Percentiles rank a stretch among this genome's conserved stretches.
Evolutionary conservation across 2,888 invertebrate species (phyloP).

Genomic region (Noctua pronuba): DNA sequence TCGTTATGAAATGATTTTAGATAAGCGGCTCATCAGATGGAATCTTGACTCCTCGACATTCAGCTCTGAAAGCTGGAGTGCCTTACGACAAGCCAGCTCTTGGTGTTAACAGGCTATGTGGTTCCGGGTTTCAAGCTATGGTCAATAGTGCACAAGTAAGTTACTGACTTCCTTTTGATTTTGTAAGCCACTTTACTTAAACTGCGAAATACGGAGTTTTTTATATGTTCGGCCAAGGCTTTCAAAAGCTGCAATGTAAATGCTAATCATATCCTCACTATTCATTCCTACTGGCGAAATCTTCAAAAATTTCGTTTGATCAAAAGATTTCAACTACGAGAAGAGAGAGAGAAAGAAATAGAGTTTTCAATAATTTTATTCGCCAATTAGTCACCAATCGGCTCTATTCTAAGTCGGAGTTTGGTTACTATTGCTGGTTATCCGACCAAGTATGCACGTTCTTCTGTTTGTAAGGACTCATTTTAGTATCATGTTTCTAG

Average conservation of each 20-base stretch:
- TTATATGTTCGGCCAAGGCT: neutral
- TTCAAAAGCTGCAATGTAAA: neutral
- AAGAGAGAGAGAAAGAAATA: neutral
- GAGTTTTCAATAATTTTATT: neutral
- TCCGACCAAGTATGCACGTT: neutral
- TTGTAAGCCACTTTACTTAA: neutral
- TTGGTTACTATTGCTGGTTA: neutral
- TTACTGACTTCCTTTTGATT: neutral
- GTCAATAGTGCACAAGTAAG: conserved; percentile 96
- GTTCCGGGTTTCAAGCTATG: conserved; percentile 99
- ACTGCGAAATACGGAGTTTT: neutral
- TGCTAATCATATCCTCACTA: neutral
- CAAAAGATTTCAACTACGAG: neutral
- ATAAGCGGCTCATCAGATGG: conserved; percentile 95
- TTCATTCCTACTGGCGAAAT: neutral
- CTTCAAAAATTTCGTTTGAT: neutral
- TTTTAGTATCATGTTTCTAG: neutral
- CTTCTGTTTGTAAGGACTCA: neutral
- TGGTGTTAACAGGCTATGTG: conserved; percentile 97
- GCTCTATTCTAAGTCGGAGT: too few species aligned
- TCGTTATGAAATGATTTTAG: conserved; percentile 63
- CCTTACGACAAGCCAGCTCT: conserved; percentile 96
- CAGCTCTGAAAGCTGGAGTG: conserved; percentile 94
- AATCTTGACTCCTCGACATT: conserved; percentile 95
- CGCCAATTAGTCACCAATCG: neutral